Conservation (phyloP, 2,888 invertebrate species). For the Leucophenga montana region DNA sequence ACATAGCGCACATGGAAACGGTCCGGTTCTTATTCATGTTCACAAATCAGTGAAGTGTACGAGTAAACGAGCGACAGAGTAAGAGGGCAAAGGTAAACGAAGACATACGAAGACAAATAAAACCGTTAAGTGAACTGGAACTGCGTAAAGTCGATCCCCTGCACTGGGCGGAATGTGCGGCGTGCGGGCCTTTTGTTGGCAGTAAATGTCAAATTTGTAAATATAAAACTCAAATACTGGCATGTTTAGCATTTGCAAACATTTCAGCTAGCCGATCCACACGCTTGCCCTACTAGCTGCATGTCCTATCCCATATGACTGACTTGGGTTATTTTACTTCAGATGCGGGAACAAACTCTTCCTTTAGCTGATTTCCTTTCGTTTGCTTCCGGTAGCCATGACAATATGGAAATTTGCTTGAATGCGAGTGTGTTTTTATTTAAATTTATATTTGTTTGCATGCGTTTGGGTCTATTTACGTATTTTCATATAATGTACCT, state of each 20-base stretch:
- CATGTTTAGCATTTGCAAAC: slow-evolving; percentile 65
- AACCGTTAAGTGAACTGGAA: slow-evolving; percentile 62
- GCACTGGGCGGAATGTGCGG: background rate
- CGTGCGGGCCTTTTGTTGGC: background rate
- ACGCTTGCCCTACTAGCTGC: background rate
- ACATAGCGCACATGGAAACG: background rate
- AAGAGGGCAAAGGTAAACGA: no score
- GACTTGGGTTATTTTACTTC: slow-evolving; percentile 41
- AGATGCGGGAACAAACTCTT: slow-evolving; percentile 64
- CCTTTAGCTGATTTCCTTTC: slow-evolving; percentile 58
- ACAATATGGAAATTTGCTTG: slow-evolving; percentile 15
- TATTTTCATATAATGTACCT: no score
- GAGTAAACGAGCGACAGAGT: slow-evolving; percentile 32
- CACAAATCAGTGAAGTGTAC: slow-evolving; percentile 52
- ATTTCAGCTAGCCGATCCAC: slow-evolving; percentile 36
- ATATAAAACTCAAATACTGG: slow-evolving; percentile 58
- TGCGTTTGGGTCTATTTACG: background rate
- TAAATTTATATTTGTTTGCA: background rate
- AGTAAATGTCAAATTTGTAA: slow-evolving; percentile 64
- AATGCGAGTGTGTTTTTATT: background rate
- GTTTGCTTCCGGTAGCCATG: slow-evolving; percentile 24
- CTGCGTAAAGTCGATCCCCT: slow-evolving; percentile 19
- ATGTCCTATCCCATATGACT: background rate
- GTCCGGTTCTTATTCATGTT: slow-evolving; percentile 10
- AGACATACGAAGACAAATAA: slow-evolving; percentile 61